These are phyloP conservation scores for Neotoxoptera formosana DNA, from an alignment of 1,140 invertebrate genomes.

Conservation along the genomic window DNA sequence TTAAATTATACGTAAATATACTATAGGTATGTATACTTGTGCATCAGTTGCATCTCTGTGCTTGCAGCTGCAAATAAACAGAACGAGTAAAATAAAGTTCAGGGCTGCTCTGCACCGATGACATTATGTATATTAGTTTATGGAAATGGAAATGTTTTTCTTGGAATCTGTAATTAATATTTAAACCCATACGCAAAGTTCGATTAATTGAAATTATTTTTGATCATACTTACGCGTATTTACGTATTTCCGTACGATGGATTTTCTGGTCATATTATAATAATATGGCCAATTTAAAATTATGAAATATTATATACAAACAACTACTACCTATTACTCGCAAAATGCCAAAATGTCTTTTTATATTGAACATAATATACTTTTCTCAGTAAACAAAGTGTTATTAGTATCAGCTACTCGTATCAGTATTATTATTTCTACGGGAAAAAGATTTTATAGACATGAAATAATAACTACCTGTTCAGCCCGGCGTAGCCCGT, in stretches of 20 bases:
- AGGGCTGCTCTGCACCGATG: neutral
- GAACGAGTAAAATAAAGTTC: neutral
- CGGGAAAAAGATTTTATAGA: too few relatives aligned
- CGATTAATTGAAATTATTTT: neutral
- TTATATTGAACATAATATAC: neutral
- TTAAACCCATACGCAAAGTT: neutral
- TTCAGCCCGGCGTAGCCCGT: too few relatives aligned
- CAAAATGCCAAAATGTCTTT: too few relatives aligned
- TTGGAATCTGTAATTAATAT: neutral
- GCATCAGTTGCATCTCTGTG: neutral
- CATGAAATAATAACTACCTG: too few relatives aligned
- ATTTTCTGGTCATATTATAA: neutral
- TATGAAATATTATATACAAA: neutral
- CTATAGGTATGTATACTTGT: too few relatives aligned
- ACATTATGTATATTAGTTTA: neutral
- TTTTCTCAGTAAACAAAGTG: neutral
- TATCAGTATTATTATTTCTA: too few relatives aligned
- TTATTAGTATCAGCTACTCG: too few relatives aligned
- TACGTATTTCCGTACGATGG: neutral
- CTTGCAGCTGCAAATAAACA: neutral
- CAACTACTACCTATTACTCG: too few relatives aligned
- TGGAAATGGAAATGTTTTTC: neutral
- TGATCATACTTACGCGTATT: neutral
- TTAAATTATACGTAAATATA: too few relatives aligned
- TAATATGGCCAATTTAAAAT: neutral